Percentiles rank a stretch among this genome's conserved stretches.
Conservation (phyloP, 2,888 invertebrate genomes). For the Antheraea yamamai region DNA sequence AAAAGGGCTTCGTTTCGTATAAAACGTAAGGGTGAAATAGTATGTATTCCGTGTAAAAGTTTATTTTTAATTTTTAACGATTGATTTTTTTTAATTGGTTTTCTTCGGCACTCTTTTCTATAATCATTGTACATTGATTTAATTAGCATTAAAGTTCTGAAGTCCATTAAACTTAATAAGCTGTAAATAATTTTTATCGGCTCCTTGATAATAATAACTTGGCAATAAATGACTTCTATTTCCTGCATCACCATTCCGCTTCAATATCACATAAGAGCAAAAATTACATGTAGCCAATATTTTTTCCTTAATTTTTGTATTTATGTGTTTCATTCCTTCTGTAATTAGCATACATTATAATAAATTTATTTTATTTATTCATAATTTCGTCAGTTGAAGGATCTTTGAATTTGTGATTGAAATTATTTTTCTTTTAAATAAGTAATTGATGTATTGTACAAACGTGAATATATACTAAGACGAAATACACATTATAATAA, state of each 20-base stretch:
- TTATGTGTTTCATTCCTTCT: neutral
- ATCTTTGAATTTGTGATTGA: too few relatives aligned
- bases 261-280: neutral
- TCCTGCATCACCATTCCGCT: neutral
- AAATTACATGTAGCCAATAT: neutral
- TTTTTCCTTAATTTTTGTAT: neutral
- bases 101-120: neutral
- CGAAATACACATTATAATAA: too few relatives aligned
- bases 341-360: neutral
- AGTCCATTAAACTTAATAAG: neutral
- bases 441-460: too few relatives aligned
- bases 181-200: neutral
- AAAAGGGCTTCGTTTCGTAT: slow-evolving; percentile 17
- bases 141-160: neutral
- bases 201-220: neutral
- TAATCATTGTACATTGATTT: neutral
- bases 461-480: too few relatives aligned
- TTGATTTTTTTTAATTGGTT: neutral
- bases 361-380: too few relatives aligned
- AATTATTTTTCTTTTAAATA: too few relatives aligned
- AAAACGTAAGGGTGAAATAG: neutral
- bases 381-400: too few relatives aligned
- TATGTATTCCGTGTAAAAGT: neutral
- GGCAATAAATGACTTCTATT: neutral
- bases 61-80: neutral